Conservation (phyloP, 2,888 invertebrate genomes). For the Caenorhabditis japonica region DNA sequence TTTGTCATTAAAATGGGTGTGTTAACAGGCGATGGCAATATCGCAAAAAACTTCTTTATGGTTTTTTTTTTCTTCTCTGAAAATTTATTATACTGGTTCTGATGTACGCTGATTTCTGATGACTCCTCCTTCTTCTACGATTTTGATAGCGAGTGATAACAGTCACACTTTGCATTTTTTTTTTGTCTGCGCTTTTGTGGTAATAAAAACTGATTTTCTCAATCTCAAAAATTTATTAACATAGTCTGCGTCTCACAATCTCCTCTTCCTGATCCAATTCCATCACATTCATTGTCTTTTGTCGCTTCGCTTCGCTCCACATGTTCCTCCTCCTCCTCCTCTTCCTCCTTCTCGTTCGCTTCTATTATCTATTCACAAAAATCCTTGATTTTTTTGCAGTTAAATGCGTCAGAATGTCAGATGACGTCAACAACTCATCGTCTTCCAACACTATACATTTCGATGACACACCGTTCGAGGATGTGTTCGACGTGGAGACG, state of each 20-base stretch:
- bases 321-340: constrained; percentile 2
- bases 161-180: too few species aligned
- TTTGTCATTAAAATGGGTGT: too few species aligned
- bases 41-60: too few species aligned
- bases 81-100: constrained; percentile 42
- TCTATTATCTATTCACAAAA: neutral
- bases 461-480: constrained; percentile 80
- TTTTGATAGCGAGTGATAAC: neutral
- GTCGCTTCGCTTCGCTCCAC: neutral
- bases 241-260: constrained; percentile 14
- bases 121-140: constrained; percentile 13
- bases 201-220: too few species aligned
- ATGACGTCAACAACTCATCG: constrained; percentile 47
- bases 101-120: constrained; percentile 15
- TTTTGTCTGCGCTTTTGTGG: too few species aligned
- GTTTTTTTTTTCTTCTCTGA: neutral
- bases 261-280: constrained; percentile 21
- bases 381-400: constrained; percentile 10
- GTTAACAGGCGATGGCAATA: too few species aligned
- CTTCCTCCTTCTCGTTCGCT: constrained; percentile 6
- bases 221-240: too few species aligned
- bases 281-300: constrained; percentile 14
- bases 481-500: constrained; percentile 80
- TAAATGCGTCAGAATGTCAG: constrained; percentile 52
- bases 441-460: constrained; percentile 46